phyloP scores from a whole-genome alignment of 2,888 invertebrate species.

The Euplagia quadripunctaria region DNA sequence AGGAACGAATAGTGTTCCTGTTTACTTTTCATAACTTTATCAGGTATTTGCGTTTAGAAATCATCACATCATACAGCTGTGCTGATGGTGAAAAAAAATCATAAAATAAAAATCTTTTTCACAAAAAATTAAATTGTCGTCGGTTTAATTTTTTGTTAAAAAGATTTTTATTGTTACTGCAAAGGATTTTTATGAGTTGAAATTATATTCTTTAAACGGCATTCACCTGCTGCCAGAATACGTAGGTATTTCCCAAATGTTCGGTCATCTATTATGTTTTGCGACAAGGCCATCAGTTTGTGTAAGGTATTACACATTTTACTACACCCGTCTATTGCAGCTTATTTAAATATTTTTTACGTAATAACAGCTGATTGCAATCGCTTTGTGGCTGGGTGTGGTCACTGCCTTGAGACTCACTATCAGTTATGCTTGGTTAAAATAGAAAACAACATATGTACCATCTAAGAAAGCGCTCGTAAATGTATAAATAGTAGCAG shows the following conservation, averaged over 20 bases:
- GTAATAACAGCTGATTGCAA: conserved; percentile 25
- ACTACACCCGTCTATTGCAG: conserved; percentile 19
- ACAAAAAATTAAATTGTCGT: too few relatives aligned
- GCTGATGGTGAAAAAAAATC: too few relatives aligned
- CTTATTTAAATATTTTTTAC: conserved; percentile 23
- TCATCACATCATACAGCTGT: too few relatives aligned
- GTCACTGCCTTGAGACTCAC: conserved; percentile 10
- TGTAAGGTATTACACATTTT: conserved; percentile 30
- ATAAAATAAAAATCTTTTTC: too few relatives aligned
- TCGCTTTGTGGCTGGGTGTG: conserved; percentile 21
- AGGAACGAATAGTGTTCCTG: too few relatives aligned
- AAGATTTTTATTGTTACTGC: too few relatives aligned
- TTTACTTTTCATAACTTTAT: too few relatives aligned
- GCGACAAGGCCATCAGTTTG: conserved; percentile 25
- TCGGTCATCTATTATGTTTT: conserved; percentile 23
- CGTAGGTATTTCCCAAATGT: conserved; percentile 9
- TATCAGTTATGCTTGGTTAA: conserved; percentile 13
- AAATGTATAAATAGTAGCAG: background rate
- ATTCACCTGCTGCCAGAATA: background rate
- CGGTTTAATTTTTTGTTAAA: too few relatives aligned
- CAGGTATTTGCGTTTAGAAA: too few relatives aligned
- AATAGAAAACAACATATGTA: background rate
- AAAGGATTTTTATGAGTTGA: too few relatives aligned
- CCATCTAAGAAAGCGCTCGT: background rate
- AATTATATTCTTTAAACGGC: background rate